These are phyloP conservation scores for Argentina silus DNA, from an alignment of 2,797 vertebrate species.

Conservation along the genomic window DNA sequence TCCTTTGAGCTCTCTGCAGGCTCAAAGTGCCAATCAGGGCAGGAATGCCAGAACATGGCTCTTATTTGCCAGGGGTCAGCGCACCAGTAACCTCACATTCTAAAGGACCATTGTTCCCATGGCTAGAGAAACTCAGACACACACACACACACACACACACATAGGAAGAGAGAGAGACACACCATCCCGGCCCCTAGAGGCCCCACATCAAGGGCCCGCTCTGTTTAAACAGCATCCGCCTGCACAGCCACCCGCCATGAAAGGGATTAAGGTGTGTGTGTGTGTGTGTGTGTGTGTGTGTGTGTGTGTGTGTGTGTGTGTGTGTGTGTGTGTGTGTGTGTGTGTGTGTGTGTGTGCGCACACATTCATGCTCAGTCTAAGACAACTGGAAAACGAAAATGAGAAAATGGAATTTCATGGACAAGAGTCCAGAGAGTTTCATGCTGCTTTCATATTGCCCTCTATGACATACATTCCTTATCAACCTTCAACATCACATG, in stretches of 20 bases:
- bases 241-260: constrained; percentile 77
- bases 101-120: constrained; percentile 85
- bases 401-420: too few species aligned
- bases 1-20: constrained; percentile 79
- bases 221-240: constrained; percentile 83
- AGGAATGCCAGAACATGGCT: constrained; percentile 86
- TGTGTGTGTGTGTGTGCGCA: constrained; percentile 22
- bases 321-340: constrained; percentile 30
- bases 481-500: too few species aligned
- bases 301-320: constrained; percentile 54
- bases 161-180: constrained; percentile 47
- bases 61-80: constrained; percentile 84
- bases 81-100: constrained; percentile 83
- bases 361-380: too few species aligned
- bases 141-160: constrained; percentile 36
- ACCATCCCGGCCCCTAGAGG: constrained; percentile 71
- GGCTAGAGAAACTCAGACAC: constrained; percentile 66
- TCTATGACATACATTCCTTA: too few species aligned
- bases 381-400: neutral
- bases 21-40: constrained; percentile 85
- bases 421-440: too few species aligned
- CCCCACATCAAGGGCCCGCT: constrained; percentile 80
- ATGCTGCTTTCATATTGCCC: too few species aligned
- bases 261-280: constrained; percentile 76
- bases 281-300: constrained; percentile 20